phyloP scores from a whole-genome alignment of 2,113 vertebrate genomes.

The Cavia aperea region DNA sequence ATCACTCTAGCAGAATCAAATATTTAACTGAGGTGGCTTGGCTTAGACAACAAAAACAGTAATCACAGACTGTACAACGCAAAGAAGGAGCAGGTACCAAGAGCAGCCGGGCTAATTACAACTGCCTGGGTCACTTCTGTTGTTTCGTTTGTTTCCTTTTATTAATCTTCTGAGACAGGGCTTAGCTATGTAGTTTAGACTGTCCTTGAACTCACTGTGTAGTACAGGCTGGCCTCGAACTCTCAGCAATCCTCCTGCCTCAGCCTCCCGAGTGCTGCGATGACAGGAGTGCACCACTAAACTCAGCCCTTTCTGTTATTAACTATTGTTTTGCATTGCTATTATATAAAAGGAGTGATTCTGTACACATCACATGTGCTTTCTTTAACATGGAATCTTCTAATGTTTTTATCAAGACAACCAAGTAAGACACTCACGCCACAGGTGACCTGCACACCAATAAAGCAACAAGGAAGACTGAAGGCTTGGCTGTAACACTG shows the following conservation, averaged over 20 bases:
- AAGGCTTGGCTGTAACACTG: background rate
- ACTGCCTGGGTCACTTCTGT: background rate
- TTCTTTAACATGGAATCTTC: background rate
- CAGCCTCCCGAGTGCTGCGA: background rate
- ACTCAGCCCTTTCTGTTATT: background rate
- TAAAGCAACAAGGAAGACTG: background rate
- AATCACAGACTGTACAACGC: background rate
- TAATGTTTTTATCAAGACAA: background rate
- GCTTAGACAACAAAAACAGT: background rate
- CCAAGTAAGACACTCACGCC: background rate
- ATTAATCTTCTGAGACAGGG: background rate
- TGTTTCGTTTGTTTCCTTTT: background rate
- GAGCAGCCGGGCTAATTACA: background rate
- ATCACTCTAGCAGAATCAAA: slow-evolving; percentile 49
- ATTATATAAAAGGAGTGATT: background rate
- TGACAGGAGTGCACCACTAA: background rate
- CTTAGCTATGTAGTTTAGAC: background rate
- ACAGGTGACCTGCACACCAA: background rate
- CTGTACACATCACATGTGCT: background rate
- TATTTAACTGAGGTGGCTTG: slow-evolving; percentile 59
- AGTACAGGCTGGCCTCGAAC: background rate
- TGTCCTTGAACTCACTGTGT: background rate
- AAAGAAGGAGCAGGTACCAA: background rate
- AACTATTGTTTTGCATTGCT: background rate
- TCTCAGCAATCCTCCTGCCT: background rate